A percentile compares a stretch with the other conserved stretches of the same genome.
Evolutionary conservation across 1,140 invertebrate genomes (phyloP).

Genomic region (Sarcophaga peregrina): DNA sequence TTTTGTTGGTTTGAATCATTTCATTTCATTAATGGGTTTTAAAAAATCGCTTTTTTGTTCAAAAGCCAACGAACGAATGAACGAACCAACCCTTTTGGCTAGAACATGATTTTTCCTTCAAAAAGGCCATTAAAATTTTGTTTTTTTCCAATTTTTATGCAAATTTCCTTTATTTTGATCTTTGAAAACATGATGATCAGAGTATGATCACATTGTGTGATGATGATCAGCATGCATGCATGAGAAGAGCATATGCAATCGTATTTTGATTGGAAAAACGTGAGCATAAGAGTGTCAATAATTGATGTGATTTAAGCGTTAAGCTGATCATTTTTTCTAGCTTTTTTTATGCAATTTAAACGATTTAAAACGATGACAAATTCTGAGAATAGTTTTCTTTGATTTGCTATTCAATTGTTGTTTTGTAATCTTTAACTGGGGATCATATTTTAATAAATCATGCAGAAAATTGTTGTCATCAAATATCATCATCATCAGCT

Average conservation of each 20-base stretch:
- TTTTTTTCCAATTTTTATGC: too few relatives aligned
- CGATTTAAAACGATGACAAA: background rate
- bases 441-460: constrained; percentile 7
- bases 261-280: background rate
- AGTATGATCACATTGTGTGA: constrained; percentile 15
- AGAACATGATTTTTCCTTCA: background rate
- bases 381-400: constrained; percentile 4
- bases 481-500: background rate
- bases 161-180: too few relatives aligned
- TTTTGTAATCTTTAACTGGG: background rate
- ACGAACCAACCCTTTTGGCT: background rate
- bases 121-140: background rate
- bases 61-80: background rate
- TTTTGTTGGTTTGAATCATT: too few relatives aligned
- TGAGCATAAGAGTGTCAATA: background rate
- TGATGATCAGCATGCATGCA: background rate
- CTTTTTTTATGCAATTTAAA: background rate
- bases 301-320: background rate
- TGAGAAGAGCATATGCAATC: background rate
- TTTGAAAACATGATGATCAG: background rate
- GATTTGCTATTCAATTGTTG: background rate
- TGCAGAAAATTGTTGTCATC: background rate
- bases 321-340: background rate
- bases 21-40: too few relatives aligned
- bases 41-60: too few relatives aligned